phyloP scores from a whole-genome alignment of 2,113 vertebrate species.

The Pycnonotus jocosus region DNA sequence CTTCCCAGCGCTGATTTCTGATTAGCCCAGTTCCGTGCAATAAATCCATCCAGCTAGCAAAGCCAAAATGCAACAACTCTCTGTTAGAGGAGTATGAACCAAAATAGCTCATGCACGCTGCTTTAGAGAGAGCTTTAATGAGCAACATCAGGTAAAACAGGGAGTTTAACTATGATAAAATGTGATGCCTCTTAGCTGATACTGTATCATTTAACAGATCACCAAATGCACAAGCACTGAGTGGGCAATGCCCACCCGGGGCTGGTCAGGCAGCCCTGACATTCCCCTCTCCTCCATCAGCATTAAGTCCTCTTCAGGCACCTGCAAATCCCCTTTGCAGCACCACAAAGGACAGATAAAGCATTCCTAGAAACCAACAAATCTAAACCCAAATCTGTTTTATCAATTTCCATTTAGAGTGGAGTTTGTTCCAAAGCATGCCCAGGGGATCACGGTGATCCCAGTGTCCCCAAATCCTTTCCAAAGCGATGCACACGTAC shows the following conservation, averaged over 20 bases:
- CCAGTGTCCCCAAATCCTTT: accelerated
- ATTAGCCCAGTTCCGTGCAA: slow-evolving; percentile 93
- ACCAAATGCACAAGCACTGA: not conserved
- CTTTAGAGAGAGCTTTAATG: not conserved
- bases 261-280: not conserved
- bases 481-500: slow-evolving; percentile 58
- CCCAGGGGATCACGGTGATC: accelerated
- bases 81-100: not conserved
- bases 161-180: not conserved
- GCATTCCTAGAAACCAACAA: not conserved
- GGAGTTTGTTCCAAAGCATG: accelerated
- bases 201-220: no score
- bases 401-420: accelerated
- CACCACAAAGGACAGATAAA: accelerated
- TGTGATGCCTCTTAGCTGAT: no score
- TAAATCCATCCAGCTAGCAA: slow-evolving; percentile 92
- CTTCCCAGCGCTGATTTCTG: slow-evolving; percentile 97
- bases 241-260: not conserved
- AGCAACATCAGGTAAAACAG: not conserved
- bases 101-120: accelerated
- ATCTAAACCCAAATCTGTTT: accelerated
- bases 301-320: no score
- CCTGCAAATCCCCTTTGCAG: not conserved
- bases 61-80: not conserved
- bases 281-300: not conserved